Base-by-base conservation (phyloP, 2,888 invertebrate genomes). In the Ochlodes sylvanus region DNA sequence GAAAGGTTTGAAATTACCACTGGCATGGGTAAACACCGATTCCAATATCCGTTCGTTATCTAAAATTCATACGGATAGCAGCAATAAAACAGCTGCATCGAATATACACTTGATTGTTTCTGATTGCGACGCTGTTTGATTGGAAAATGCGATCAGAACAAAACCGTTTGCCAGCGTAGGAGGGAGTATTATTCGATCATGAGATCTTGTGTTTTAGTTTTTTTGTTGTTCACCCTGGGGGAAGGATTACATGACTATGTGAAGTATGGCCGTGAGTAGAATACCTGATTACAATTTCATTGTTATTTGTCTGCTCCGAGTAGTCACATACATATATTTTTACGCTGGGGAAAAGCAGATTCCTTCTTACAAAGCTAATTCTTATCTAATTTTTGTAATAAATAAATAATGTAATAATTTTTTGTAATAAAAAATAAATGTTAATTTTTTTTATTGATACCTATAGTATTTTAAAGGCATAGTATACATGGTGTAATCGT, bases 201-300 rank as follows among this genome's bases (percentile, higher is more conserved):
- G 82, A 64, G 72, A 70, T 70, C 10, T 63, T 63, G 41, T 68
- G 69, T 71, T 72, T 58, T 71, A 69, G 67, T 63, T 68, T 54
- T 74, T 73, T 73, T 69, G 76, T 63, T 64, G 19, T 67, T 69
- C 9, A 41, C 63, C 27, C 21, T 74, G 27, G 61, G 63, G 54
- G 69, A 66, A 32, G 69, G 67, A 61, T 69, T 61, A 61, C 42
- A 92, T 64, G 85, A 92, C 73, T 92, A 92, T 74, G 87, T 92
- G 1, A 89, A 82, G 75, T 85, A 89, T 78, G 92, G 92, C 71
- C 90, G 92, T 92, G 78, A 86, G 92, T 90, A 60, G 21, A 52
- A 32, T 34, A 27, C 27, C 5, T 27, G 5, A 27, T 27, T 27
- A 27, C 5, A 27, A 27, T 27, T 27, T 27, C 5, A 27, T 58